Percentiles rank a stretch among this genome's conserved stretches.
These are phyloP conservation scores for Beaufortia kweichowensis DNA, from an alignment of 2,113 vertebrate species.

Conservation along the genomic window DNA sequence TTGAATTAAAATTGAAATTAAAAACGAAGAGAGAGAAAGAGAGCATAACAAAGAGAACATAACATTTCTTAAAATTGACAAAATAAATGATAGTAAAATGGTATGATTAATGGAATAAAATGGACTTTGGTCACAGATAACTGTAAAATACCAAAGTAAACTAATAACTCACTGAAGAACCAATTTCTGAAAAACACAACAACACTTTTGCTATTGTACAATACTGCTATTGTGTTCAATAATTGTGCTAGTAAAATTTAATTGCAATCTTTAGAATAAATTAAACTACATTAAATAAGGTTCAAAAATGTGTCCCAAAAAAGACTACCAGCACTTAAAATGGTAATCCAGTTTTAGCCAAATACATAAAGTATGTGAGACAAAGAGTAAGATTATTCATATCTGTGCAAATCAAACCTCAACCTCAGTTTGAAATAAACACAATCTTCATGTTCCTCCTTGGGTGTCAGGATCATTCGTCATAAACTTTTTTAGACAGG, in stretches of 20 bases:
- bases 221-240: constrained; percentile 9
- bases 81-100: constrained; percentile 42
- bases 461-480: neutral
- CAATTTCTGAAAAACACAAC: neutral
- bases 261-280: neutral
- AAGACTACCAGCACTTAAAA: neutral
- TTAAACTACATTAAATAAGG: constrained; percentile 11
- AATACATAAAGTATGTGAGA: neutral
- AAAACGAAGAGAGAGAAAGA: neutral
- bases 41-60: neutral
- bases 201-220: neutral
- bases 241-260: constrained; percentile 25
- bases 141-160: constrained; percentile 10
- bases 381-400: neutral
- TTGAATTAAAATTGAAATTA: no score
- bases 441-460: neutral
- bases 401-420: neutral
- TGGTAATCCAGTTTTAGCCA: neutral
- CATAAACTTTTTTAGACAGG: constrained; percentile 10
- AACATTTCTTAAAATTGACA: neutral
- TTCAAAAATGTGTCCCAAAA: neutral
- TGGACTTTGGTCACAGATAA: neutral
- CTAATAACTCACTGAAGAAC: constrained; percentile 14
- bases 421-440: neutral
- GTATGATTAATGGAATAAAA: neutral